Evolutionary conservation across 2,888 invertebrate species (phyloP).

Genomic region (Scaptomyza parva): DNA sequence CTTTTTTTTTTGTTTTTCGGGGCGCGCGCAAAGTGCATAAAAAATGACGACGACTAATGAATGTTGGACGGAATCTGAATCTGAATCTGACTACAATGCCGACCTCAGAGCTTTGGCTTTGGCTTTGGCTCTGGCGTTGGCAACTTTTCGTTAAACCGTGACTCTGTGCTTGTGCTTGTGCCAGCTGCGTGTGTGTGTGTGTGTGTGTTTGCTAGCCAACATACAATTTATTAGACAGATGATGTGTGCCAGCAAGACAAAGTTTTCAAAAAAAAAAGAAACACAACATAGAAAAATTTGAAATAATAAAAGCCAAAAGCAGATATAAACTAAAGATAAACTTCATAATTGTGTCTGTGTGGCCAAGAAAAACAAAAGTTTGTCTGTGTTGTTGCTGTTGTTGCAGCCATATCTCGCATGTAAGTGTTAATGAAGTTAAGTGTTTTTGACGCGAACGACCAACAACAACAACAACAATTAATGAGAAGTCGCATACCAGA

Average conservation of each 20-base stretch:
- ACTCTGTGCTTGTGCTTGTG: conserved; percentile 16
- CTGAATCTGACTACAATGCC: conserved; percentile 7
- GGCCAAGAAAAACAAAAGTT: conserved; percentile 63
- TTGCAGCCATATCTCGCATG: conserved; percentile 69
- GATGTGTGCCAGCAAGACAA: conserved; percentile 70
- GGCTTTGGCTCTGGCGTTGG: no score
- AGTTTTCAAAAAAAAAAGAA: conserved; percentile 35
- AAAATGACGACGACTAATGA: conserved; percentile 57
- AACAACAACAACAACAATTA: conserved; percentile 66
- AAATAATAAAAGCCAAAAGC: conserved; percentile 35
- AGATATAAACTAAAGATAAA: conserved; percentile 74
- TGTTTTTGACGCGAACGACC: conserved; percentile 72
- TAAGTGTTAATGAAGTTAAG: conserved; percentile 80
- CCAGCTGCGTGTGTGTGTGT: no score
- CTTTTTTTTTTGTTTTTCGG: conserved; percentile 45
- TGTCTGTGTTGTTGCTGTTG: conserved; percentile 28
- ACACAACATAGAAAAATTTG: no score
- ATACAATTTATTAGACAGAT: conserved; percentile 72
- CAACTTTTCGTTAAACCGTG: conserved; percentile 15
- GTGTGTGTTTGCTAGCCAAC: conserved; percentile 44
- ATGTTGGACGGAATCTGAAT: conserved; percentile 43
- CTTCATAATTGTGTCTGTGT: conserved; percentile 75
- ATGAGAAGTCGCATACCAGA: conserved; percentile 71
- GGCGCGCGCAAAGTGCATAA: conserved; percentile 44
- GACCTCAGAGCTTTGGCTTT: no score